Evolutionary conservation across 1,140 invertebrate species (phyloP).

Genomic region (Temnothorax nylanderi): DNA sequence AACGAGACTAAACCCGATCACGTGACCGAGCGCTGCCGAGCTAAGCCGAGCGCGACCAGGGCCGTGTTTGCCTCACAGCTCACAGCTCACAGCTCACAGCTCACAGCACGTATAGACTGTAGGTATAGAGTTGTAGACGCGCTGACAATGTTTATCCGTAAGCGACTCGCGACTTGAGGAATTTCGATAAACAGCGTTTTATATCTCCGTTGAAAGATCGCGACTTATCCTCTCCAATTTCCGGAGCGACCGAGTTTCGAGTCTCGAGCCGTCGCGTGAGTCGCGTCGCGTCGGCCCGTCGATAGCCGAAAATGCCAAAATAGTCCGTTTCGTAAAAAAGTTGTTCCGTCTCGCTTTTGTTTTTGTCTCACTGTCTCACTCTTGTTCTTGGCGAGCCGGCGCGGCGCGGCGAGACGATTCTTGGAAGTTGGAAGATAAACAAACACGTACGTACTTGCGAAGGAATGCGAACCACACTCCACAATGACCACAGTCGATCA

Average conservation of each 20-base stretch:
- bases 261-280: too few species aligned
- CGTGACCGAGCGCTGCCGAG: not conserved
- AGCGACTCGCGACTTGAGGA: not conserved
- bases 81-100: too few species aligned
- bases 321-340: not conserved
- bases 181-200: not conserved
- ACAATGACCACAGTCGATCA: not conserved
- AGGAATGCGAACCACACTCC: too few species aligned
- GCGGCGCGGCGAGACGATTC: not conserved
- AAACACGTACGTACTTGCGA: not conserved
- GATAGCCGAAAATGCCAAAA: not conserved
- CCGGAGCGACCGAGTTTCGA: too few species aligned
- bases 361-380: not conserved
- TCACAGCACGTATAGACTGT: too few species aligned
- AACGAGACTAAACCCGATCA: not conserved
- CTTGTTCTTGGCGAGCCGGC: not conserved
- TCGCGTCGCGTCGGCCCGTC: too few species aligned
- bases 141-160: not conserved
- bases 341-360: not conserved
- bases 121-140: too few species aligned
- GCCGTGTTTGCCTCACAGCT: not conserved
- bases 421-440: not conserved
- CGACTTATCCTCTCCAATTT: too few species aligned
- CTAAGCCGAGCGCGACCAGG: not conserved
- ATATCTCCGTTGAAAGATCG: too few species aligned